phyloP scores from a whole-genome alignment of 2,797 vertebrate species.

The Amblyopsis hoosieri region DNA sequence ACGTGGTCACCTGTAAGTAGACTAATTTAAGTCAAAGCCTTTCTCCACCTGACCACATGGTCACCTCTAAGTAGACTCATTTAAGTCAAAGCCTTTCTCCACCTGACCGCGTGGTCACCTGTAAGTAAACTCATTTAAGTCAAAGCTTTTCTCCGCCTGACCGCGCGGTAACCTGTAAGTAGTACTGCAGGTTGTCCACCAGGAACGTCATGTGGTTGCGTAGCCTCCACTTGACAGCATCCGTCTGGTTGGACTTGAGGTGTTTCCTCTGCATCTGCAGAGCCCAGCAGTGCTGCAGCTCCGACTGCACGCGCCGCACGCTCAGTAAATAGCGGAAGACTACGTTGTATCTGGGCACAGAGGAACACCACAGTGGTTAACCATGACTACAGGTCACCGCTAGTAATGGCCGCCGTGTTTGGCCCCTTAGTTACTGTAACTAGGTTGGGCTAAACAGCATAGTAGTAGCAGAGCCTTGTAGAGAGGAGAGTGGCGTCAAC shows the following conservation, averaged over 20 bases:
- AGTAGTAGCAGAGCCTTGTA: no score
- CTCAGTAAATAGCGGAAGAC: conserved; percentile 96
- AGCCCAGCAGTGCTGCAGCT: conserved; percentile 98
- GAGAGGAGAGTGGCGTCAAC: no score
- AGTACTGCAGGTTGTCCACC: conserved; percentile 98
- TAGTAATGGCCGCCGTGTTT: no score
- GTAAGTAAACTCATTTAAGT: conserved; percentile 76
- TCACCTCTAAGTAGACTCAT: no score
- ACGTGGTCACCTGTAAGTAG: conserved; percentile 87
- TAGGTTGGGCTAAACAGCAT: no score
- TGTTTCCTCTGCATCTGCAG: conserved; percentile 97
- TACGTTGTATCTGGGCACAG: conserved; percentile 88
- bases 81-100: neutral
- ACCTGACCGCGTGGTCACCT: conserved; percentile 72
- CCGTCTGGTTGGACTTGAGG: conserved; percentile 89
- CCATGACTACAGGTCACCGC: neutral
- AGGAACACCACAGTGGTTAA: neutral
- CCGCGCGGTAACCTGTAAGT: conserved; percentile 84
- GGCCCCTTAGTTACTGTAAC: no score
- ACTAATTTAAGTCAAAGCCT: neutral
- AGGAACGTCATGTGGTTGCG: conserved; percentile 98
- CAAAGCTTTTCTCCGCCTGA: neutral
- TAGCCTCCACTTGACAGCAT: conserved; percentile 91
- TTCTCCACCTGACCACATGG: neutral
- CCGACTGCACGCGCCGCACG: conserved; percentile 92